These are phyloP conservation scores for Polypterus senegalus DNA, from an alignment of 2,113 vertebrate species.

Conservation along the genomic window DNA sequence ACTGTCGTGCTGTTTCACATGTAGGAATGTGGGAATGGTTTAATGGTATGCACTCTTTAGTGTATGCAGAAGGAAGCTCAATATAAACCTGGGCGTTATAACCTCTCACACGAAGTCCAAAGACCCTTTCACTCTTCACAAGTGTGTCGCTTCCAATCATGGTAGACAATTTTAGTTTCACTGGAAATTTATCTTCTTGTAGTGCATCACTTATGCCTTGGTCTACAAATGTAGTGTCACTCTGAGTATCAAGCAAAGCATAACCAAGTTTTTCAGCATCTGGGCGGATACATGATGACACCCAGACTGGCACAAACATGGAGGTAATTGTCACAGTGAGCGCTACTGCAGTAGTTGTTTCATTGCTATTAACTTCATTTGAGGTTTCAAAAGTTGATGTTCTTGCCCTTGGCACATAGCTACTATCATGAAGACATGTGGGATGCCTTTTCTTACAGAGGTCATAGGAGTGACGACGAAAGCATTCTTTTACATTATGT, in stretches of 20 bases:
- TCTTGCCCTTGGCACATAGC: no score
- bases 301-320: constrained; percentile 7
- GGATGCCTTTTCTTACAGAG: no score
- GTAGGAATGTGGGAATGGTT: constrained; percentile 17
- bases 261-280: constrained; percentile 14
- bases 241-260: constrained; percentile 21
- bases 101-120: constrained; percentile 15
- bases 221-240: constrained; percentile 18
- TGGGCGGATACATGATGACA: constrained; percentile 3
- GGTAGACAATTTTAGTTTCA: constrained; percentile 20
- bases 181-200: constrained; percentile 8
- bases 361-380: no score
- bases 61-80: constrained; percentile 6
- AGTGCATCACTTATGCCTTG: no score
- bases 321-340: constrained; percentile 1
- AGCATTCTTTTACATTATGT: no score
- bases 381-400: no score
- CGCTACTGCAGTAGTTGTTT: no score
- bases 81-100: constrained; percentile 7
- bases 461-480: no score
- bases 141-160: constrained; percentile 22
- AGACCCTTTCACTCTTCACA: constrained; percentile 12
- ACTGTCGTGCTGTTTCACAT: neutral
- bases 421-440: no score
- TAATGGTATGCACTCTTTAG: constrained; percentile 18